phyloP scores from a whole-genome alignment of 2,888 invertebrate genomes.

The Lasioglossum lativentre region DNA sequence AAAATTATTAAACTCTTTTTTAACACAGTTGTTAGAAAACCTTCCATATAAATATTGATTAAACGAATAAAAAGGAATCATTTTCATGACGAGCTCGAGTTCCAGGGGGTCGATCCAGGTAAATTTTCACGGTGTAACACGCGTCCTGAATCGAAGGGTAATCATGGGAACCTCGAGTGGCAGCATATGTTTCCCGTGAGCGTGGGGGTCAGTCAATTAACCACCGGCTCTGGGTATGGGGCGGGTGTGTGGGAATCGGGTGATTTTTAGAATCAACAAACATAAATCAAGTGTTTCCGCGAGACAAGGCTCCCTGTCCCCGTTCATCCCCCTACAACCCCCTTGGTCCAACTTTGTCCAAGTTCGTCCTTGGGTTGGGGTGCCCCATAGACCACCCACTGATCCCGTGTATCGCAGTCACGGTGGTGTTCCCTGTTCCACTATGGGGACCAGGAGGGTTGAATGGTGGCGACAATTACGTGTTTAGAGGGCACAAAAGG shows the following conservation, averaged over 20 bases:
- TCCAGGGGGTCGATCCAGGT: slow-evolving; percentile 3
- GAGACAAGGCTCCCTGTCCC: slow-evolving; percentile 23
- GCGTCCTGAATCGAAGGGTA: slow-evolving; percentile 30
- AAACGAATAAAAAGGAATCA: background rate
- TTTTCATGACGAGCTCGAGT: too few species aligned
- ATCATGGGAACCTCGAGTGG: slow-evolving; percentile 79
- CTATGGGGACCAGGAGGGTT: slow-evolving; percentile 55
- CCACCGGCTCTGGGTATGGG: slow-evolving; percentile 50
- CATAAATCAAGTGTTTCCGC: slow-evolving; percentile 79
- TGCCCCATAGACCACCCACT: slow-evolving; percentile 64
- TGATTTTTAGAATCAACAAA: slow-evolving; percentile 80
- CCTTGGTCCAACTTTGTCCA: background rate
- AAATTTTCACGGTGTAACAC: slow-evolving; percentile 23
- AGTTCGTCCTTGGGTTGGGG: slow-evolving; percentile 9
- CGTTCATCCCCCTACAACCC: slow-evolving; percentile 23
- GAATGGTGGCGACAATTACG: slow-evolving; percentile 80
- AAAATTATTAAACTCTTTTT: too few species aligned
- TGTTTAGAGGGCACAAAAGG: slow-evolving; percentile 80
- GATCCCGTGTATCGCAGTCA: slow-evolving; percentile 60
- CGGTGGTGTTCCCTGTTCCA: slow-evolving; percentile 50
- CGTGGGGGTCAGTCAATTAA: slow-evolving; percentile 73
- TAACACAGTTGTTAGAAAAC: too few species aligned
- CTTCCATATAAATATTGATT: too few species aligned
- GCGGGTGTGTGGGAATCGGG: slow-evolving; percentile 78
- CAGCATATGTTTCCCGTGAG: slow-evolving; percentile 74